Evolutionary conservation across 1,140 invertebrate genomes (phyloP).

Genomic region (Caenorhabditis brenneri): DNA sequence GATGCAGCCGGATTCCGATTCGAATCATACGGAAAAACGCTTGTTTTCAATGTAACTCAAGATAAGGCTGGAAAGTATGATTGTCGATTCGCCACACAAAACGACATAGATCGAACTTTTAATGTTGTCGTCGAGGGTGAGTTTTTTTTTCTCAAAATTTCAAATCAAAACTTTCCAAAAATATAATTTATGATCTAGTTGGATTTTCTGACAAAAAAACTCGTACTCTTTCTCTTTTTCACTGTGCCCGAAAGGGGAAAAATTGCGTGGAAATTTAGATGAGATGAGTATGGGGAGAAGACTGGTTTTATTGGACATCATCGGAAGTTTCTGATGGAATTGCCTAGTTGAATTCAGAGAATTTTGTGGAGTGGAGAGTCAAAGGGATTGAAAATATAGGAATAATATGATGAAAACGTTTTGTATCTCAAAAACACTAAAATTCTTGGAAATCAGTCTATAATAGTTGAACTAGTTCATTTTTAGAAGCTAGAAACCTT

Average conservation of each 20-base stretch:
- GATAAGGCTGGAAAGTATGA: slow-evolving; percentile 68
- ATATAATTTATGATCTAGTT: not conserved
- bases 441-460: not conserved
- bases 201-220: slow-evolving; percentile 26
- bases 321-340: not conserved
- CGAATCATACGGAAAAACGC: slow-evolving; percentile 68
- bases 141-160: slow-evolving; percentile 38
- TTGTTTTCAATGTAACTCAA: slow-evolving; percentile 68
- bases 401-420: too few relatives aligned
- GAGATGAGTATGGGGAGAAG: not conserved
- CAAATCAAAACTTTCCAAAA: too few relatives aligned
- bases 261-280: slow-evolving; percentile 27
- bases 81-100: slow-evolving; percentile 65
- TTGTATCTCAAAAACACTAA: not conserved
- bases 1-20: slow-evolving; percentile 62
- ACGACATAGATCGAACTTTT: slow-evolving; percentile 67
- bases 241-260: not conserved
- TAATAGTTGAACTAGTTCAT: too few relatives aligned
- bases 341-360: not conserved
- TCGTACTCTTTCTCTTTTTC: too few relatives aligned
- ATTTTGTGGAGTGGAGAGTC: not conserved
- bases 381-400: not conserved
- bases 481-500: too few relatives aligned
- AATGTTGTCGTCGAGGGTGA: slow-evolving; percentile 68
- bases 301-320: slow-evolving; percentile 27